Base-by-base conservation (phyloP, 2,888 invertebrate species). In the Leptopilina syphax region DNA sequence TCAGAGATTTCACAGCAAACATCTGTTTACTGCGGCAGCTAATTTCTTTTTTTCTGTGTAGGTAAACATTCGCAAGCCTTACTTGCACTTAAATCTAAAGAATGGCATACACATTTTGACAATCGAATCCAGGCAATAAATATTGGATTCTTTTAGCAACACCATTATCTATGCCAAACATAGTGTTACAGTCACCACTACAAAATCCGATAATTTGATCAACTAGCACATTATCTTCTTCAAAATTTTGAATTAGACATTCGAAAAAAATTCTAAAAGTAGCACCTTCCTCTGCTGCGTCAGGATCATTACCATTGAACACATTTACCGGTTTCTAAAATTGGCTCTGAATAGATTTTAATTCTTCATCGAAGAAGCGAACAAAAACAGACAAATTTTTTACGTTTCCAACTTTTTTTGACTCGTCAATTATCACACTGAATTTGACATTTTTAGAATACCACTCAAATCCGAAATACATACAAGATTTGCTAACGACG, bases 31-130 rank as follows among this genome's bases (percentile, higher is more conserved):
- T n/a, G n/a, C n/a, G n/a, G n/a, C n/a, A n/a, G n/a, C n/a, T n/a
- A n/a, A n/a, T n/a, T n/a, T n/a, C n/a, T n/a, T n/a, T n/a, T n/a
- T n/a, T n/a, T n/a, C n/a, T n/a, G n/a, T n/a, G n/a, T n/a, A 8
- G 88, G 88, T 10, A 88, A 73, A 60, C 73, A 63, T 77, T 87
- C 85, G 76, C 88, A 88, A 0, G 87, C 87, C 66, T 87, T 85
- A 77, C 84, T 86, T 7, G 88, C 86, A 67, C 88, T 89, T 10
- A 89, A 77, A 81, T 88, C 86, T 44, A 87, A 65, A 1, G 88
- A 88, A 81, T 89, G 88, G 60, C 88, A 88, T 41, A 89, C 76
- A 65, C 87, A 90, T 82, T 87, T 87, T 8, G 85, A 67, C 18
- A 88, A 82, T 1, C 80, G 0, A 89, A 86, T 18, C 87, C 88